Conservation (phyloP, 2,797 vertebrate genomes). For the Semotilus atromaculatus region DNA sequence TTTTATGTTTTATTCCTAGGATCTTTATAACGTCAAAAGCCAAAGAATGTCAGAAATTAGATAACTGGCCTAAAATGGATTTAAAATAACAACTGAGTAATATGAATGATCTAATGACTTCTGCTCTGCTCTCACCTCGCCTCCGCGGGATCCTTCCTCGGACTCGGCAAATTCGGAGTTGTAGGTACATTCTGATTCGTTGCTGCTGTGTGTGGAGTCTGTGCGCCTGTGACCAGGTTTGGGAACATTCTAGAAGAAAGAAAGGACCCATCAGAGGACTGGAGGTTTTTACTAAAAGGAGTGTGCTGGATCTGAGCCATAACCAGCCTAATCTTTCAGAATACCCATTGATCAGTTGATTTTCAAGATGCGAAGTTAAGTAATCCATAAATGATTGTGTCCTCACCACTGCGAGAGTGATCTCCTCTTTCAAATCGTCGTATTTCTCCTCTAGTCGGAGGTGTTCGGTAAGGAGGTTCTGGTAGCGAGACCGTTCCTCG, state of each 20-base stretch:
- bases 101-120: background rate
- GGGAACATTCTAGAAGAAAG: constrained; percentile 79
- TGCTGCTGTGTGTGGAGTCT: constrained; percentile 98
- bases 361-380: background rate
- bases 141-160: constrained; percentile 85
- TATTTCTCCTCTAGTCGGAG: constrained; percentile 95
- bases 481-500: constrained; percentile 93
- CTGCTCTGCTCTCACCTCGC: constrained; percentile 80
- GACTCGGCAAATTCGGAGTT: constrained; percentile 92
- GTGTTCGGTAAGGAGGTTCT: constrained; percentile 96
- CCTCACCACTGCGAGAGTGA: constrained; percentile 85
- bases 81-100: background rate
- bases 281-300: background rate
- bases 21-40: background rate
- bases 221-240: constrained; percentile 95
- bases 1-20: background rate
- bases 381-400: background rate
- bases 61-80: background rate
- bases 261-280: background rate
- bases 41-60: background rate
- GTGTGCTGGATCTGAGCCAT: background rate
- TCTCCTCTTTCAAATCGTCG: constrained; percentile 92
- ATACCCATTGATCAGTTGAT: background rate
- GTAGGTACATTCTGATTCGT: constrained; percentile 97
- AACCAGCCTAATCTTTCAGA: background rate